Percentiles rank a stretch among this genome's conserved stretches.
phyloP scores from a whole-genome alignment of 2,113 vertebrate genomes.

The Cairina moschata region DNA sequence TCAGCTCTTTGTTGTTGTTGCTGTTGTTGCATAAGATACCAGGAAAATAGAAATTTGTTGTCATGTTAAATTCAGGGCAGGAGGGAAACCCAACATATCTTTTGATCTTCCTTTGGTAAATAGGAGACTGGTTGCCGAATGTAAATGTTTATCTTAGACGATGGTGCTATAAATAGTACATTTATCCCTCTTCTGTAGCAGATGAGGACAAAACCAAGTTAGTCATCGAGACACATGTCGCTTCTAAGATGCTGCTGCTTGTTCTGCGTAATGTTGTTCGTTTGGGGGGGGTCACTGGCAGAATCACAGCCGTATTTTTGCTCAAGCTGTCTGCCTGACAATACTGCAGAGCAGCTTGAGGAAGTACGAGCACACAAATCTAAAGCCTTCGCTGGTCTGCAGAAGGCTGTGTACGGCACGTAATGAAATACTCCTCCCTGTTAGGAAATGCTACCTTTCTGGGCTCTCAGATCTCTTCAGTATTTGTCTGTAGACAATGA shows the following conservation, averaged over 20 bases:
- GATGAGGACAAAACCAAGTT: not conserved
- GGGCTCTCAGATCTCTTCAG: not conserved
- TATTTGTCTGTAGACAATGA: not conserved
- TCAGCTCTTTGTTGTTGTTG: not conserved
- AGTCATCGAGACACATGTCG: not conserved
- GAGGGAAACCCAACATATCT: not conserved
- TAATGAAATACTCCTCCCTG: not conserved
- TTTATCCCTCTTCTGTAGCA: not conserved
- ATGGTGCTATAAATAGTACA: not conserved
- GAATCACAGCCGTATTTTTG: not conserved
- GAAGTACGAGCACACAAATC: not conserved
- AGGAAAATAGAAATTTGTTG: constrained; percentile 20
- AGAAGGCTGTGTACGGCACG: not conserved
- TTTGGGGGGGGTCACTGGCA: not conserved
- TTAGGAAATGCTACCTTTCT: not conserved
- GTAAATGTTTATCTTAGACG: constrained; percentile 32
- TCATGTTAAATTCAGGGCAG: not conserved
- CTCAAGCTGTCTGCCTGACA: not conserved
- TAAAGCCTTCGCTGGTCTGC: not conserved
- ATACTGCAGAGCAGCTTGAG: not conserved
- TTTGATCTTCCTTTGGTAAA: constrained; percentile 58
- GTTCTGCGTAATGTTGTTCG: not conserved
- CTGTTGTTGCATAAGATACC: constrained; percentile 10
- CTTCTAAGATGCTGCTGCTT: not conserved
- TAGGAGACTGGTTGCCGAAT: constrained; percentile 21